Conservation (phyloP, 2,113 vertebrate species). For the Pachyramphus minor region DNA sequence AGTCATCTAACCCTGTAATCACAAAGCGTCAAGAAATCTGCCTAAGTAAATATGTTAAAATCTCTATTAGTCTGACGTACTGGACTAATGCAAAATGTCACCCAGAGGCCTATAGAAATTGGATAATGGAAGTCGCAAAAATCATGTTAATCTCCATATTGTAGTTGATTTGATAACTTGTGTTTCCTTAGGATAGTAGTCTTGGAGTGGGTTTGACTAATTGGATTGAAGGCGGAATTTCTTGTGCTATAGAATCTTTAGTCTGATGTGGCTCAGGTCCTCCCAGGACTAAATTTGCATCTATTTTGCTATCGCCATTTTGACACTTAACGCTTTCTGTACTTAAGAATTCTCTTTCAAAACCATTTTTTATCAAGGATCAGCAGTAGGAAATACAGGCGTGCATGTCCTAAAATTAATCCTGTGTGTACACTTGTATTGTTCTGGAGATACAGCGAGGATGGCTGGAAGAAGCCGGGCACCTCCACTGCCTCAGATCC, state of each 20-base stretch:
- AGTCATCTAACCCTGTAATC: conserved; percentile 16
- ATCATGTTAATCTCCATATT: neutral
- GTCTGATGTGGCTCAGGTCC: conserved; percentile 28
- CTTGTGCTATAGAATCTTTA: conserved; percentile 6
- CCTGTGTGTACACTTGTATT: conserved; percentile 62
- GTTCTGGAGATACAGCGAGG: conserved; percentile 48
- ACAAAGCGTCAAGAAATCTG: conserved; percentile 22
- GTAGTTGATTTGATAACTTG: neutral
- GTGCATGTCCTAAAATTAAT: conserved; percentile 59
- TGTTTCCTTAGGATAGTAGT: neutral
- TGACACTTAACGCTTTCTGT: conserved; percentile 11
- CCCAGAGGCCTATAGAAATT: neutral
- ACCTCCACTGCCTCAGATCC: conserved; percentile 20
- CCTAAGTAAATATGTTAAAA: neutral
- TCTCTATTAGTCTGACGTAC: neutral
- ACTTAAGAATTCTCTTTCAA: conserved; percentile 26
- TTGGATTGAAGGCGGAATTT: conserved; percentile 41
- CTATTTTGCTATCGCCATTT: conserved; percentile 15
- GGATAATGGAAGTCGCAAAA: neutral
- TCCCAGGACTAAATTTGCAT: conserved; percentile 41
- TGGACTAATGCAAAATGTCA: neutral
- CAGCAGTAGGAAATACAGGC: conserved; percentile 49
- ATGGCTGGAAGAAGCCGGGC: conserved; percentile 56
- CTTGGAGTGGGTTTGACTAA: neutral
- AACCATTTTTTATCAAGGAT: neutral